Conservation (phyloP, 2,888 invertebrate species). For the Ophraella communa region DNA sequence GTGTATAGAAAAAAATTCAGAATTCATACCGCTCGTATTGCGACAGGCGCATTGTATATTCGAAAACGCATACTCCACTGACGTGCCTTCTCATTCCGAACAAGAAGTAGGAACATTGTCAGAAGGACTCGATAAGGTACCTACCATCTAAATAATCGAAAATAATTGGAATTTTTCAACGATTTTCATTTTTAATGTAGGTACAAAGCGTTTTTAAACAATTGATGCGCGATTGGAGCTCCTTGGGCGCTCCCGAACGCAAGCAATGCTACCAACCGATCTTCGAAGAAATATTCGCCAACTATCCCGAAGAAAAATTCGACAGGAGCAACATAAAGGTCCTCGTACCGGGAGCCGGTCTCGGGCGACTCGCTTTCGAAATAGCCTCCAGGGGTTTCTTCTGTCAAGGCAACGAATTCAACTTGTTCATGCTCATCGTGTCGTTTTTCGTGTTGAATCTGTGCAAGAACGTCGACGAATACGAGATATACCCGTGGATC, state of each 20-base stretch:
- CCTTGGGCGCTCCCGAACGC: conserved; percentile 81
- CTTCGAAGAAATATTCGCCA: conserved; percentile 77
- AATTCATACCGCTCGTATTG: conserved; percentile 73
- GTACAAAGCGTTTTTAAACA: conserved; percentile 95
- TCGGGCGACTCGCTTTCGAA: conserved; percentile 93
- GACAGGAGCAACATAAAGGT: conserved; percentile 70
- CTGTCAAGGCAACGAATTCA: conserved; percentile 98
- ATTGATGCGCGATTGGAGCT: conserved; percentile 96
- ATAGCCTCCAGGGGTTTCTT: conserved; percentile 87
- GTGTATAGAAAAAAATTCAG: conserved; percentile 79
- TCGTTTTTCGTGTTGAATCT: conserved; percentile 95
- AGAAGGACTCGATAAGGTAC: conserved; percentile 64
- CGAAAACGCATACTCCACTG: conserved; percentile 69
- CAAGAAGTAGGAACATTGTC: conserved; percentile 54
- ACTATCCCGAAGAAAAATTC: conserved; percentile 72
- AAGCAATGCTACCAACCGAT: conserved; percentile 89
- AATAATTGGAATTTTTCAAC: conserved; percentile 27
- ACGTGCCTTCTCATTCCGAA: conserved; percentile 49
- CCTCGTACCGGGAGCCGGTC: conserved; percentile 95
- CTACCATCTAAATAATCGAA: background rate
- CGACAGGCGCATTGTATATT: conserved; percentile 84
- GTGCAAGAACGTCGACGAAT: conserved; percentile 74
- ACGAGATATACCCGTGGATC: conserved; percentile 91
- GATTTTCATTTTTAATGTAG: conserved; percentile 11
- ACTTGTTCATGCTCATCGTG: conserved; percentile 95